Base-by-base conservation (phyloP, 2,113 vertebrate species). In the Ptychochromis oligacanthus region DNA sequence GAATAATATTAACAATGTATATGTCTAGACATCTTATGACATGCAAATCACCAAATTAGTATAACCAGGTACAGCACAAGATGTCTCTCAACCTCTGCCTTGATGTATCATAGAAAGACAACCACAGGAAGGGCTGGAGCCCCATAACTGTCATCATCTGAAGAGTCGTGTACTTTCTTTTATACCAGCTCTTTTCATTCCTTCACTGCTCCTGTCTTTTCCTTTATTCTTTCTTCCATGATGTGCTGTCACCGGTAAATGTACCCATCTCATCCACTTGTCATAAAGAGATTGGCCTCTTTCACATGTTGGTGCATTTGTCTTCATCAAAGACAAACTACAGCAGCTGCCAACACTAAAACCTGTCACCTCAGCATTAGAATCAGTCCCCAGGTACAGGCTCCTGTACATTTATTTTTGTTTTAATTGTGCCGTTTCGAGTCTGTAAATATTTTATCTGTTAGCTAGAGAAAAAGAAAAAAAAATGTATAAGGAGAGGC, bases 291-390 rank as follows among this genome's bases (percentile, higher is more conserved):
- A 78, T 7, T 72, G 85, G 70, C 78, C 70, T 74, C 36, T 76
- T 22, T 87, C 82, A 65, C 75, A 43, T 38, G 52, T 76, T 56
- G 46, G 34, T 13, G 67, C 84, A 84, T 90, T 87, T 82, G 82
- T 89, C 88, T 89, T 89, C 60, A 85, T 89, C 91, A 87, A n/a
- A 82, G 46, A 31, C 6, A 54, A 74, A 78, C 20, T 34, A 3
- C 5, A 56, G 70, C 40, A 26, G 79, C 86, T 52, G 65, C 22
- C 20, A 13, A 64, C 55, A 9, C 9, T 0, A 60, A 83, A 49
- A 64, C 20, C 55, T 74, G 76, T 87, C 87, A 79, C 75, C 79
- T 86, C 8, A n/a, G 46, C 8, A 31, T 62, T 40, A 54, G 58
- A 86, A 60, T 83, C 74, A 12, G 31, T 64, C 62, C 31, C 31